Conservation (phyloP, 2,888 invertebrate species). For the Drosophila silvestris region DNA sequence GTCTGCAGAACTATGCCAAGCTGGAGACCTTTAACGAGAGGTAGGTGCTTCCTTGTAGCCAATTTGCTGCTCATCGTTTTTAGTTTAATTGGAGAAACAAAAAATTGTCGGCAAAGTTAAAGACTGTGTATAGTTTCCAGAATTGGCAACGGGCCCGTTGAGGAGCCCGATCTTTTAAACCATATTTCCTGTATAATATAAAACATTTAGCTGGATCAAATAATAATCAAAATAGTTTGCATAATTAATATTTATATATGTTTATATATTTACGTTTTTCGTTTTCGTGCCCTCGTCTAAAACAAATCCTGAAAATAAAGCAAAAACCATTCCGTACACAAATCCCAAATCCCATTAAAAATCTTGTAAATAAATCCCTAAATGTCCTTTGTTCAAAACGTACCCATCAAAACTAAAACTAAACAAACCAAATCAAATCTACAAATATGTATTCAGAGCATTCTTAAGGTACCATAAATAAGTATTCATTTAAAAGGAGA, state of each 20-base stretch:
- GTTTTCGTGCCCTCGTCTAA: conserved; percentile 85
- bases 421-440: conserved; percentile 53
- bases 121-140: conserved; percentile 58
- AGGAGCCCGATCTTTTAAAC: conserved; percentile 34
- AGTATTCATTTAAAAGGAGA: conserved; percentile 6
- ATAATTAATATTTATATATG: conserved; percentile 78
- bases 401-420: conserved; percentile 43
- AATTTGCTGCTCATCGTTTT: conserved; percentile 40
- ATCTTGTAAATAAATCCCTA: conserved; percentile 75
- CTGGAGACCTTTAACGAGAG: conserved; percentile 98
- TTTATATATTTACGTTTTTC: conserved; percentile 79
- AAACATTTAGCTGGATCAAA: conserved; percentile 68
- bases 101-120: conserved; percentile 24
- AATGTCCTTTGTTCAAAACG: conserved; percentile 81
- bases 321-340: conserved; percentile 59
- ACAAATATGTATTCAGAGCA: conserved; percentile 33
- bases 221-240: conserved; percentile 82
- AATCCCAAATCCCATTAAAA: conserved; percentile 59
- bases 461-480: conserved; percentile 34
- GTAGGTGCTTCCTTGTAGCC: conserved; percentile 87
- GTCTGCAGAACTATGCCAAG: conserved; percentile 98
- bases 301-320: conserved; percentile 68
- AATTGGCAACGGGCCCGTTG: conserved; percentile 60
- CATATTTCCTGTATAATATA: conserved; percentile 58
- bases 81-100: conserved; percentile 30